Base-by-base conservation (phyloP, 2,888 invertebrate species). In the Hermaeophaga mercurialis region DNA sequence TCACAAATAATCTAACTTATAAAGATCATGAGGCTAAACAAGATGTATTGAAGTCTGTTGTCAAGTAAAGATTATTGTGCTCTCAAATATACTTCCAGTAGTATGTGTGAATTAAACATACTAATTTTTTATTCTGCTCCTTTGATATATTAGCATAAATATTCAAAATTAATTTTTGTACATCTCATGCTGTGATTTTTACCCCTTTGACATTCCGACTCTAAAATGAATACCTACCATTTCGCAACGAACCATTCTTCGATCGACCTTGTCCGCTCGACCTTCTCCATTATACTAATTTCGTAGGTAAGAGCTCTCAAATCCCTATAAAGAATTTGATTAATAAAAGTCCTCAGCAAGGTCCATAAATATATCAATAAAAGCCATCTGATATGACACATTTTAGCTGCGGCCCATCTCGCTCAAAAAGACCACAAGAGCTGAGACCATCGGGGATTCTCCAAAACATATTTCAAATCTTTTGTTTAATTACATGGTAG, bases 401-500 rank as follows among this genome's bases (percentile, higher is more conserved):
- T 18, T 47, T 26, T 31, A 41, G 47, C 48, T 9, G 41, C 54
- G 33, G 8, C 24, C 33, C 3, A 46, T 47, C 39, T 26, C 34
- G 24, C 14, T 17, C 14, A 19, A 44, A 44, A 44, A 44, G 15
- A 26, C 24, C 15, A 24, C 24, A 44, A 44, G 43, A 22, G 24
- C 11, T 33, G 33, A 5, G 14, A 47, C 6, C n/a, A 45, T 34
- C 41, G 34, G 31, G 33, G 36, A 28, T 34, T 39, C 31, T 18
- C 34, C 41, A 6, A 24, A 47, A 47, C 41, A 36, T 24, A 56
- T 56, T 52, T 56, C 38, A 52, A 15, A 52, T 39, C 39, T 28
- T 52, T 47, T 56, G 56, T 56, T 52, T 56, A 50, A 52, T 56
- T 52, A 56, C 46, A 22, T 17, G 39, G 18, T 39, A 45, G 22